phyloP scores from a whole-genome alignment of 2,888 invertebrate genomes.

The Chrysomela aeneicollis region DNA sequence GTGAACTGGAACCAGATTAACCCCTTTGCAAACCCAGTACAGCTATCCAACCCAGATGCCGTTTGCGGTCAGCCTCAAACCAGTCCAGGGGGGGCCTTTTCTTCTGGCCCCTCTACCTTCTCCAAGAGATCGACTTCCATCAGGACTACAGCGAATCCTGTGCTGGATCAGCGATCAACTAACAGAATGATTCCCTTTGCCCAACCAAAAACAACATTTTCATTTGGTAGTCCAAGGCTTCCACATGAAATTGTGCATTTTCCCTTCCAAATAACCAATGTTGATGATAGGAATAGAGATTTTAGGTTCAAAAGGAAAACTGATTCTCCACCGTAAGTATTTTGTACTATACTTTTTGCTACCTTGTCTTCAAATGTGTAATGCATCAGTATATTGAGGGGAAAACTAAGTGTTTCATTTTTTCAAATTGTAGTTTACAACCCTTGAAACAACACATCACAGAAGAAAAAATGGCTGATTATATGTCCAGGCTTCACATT shows the following conservation, averaged over 20 bases:
- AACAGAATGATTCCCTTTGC: slow-evolving; percentile 3
- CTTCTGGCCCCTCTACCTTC: not conserved
- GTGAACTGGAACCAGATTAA: slow-evolving; percentile 42
- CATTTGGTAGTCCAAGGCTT: slow-evolving; percentile 36
- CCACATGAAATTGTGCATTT: slow-evolving; percentile 47
- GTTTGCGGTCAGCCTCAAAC: slow-evolving; percentile 7
- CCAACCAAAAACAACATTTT: slow-evolving; percentile 38
- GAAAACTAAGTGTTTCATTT: too few species aligned
- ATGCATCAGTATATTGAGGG: too few species aligned
- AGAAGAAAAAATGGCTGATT: slow-evolving; percentile 85
- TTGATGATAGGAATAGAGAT: slow-evolving; percentile 32
- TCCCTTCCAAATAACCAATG: slow-evolving; percentile 43
- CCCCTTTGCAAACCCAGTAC: slow-evolving; percentile 27
- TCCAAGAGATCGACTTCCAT: not conserved
- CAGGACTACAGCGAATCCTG: not conserved
- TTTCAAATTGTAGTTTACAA: slow-evolving; percentile 42
- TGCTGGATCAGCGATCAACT: not conserved
- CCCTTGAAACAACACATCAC: slow-evolving; percentile 78
- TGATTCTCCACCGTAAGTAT: slow-evolving; percentile 57
- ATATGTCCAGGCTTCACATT: slow-evolving; percentile 79
- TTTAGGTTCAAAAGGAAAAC: slow-evolving; percentile 55
- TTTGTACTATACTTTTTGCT: slow-evolving; percentile 6
- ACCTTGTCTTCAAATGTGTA: too few species aligned
- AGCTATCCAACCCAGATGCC: slow-evolving; percentile 1
- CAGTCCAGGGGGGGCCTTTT: not conserved